These are phyloP conservation scores for Epizoanthus rinbou DNA, from an alignment of 92 coral and sea anemone species.

Conservation along the genomic window DNA sequence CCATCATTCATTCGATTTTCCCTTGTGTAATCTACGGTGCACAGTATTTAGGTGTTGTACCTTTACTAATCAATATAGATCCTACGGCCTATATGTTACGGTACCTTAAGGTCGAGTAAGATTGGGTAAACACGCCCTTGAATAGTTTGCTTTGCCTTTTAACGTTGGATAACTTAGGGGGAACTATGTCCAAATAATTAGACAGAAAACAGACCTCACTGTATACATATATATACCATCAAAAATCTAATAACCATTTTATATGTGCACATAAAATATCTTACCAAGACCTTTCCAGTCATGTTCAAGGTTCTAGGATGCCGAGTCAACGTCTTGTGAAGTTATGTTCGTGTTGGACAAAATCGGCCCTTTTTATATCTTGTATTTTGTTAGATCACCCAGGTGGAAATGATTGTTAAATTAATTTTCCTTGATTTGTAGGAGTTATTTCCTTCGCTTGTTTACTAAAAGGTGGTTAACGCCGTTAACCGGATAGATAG, in stretches of 20 bases:
- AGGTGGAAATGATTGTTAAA: constrained; percentile 8
- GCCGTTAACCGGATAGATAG: neutral
- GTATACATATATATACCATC: neutral
- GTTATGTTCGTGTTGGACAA: neutral
- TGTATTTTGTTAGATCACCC: neutral
- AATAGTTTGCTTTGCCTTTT: no score
- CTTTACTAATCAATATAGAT: no score
- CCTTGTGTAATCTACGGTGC: no score
- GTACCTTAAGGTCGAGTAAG: no score
- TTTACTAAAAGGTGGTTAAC: neutral
- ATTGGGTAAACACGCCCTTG: no score
- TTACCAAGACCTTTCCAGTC: constrained; percentile 24
- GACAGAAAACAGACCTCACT: neutral
- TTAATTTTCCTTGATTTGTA: neutral
- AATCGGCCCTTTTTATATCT: constrained; percentile 14
- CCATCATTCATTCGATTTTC: no score
- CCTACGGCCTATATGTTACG: no score
- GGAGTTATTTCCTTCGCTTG: constrained; percentile 11
- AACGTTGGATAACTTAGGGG: no score
- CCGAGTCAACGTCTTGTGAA: neutral
- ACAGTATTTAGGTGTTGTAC: no score
- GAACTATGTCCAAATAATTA: neutral
- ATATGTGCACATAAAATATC: neutral
- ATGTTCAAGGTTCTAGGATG: neutral
- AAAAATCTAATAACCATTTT: neutral